These are phyloP conservation scores for Bombyx huttoni DNA, from an alignment of 2,888 invertebrate species.

Conservation along the genomic window DNA sequence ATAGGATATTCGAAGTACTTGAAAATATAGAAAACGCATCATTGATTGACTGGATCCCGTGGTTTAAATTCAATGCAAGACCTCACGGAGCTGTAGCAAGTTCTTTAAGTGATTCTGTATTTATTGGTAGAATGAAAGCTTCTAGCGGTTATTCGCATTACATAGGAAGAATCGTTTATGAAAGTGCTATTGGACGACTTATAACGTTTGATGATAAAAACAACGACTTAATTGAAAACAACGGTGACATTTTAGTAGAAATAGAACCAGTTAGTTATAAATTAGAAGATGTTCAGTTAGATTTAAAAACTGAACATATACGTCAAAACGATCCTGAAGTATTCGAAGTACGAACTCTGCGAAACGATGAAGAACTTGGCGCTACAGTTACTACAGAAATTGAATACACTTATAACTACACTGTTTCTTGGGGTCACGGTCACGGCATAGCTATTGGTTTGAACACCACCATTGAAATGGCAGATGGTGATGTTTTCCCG, in stretches of 20 bases:
- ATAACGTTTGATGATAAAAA: conserved; percentile 76
- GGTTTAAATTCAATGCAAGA: conserved; percentile 77
- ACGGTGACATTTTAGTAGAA: conserved; percentile 85
- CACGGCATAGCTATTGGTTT: conserved; percentile 81
- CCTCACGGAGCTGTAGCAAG: conserved; percentile 79
- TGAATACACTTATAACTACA: conserved; percentile 78
- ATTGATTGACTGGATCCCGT: conserved; percentile 81
- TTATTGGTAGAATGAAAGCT: conserved; percentile 49
- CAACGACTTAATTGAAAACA: conserved; percentile 67
- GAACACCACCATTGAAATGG: conserved; percentile 74
- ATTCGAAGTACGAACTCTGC: conserved; percentile 63
- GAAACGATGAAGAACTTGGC: conserved; percentile 69
- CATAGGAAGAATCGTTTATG: conserved; percentile 80
- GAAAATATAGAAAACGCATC: conserved; percentile 85
- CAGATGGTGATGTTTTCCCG: conserved; percentile 69
- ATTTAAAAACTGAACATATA: conserved; percentile 64
- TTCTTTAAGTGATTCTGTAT: conserved; percentile 43
- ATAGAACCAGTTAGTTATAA: conserved; percentile 85
- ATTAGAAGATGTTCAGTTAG: conserved; percentile 76
- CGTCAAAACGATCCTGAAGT: conserved; percentile 60
- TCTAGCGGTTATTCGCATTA: conserved; percentile 62
- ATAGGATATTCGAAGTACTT: conserved; percentile 78
- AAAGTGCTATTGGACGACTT: conserved; percentile 77
- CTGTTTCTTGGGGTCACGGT: conserved; percentile 84
- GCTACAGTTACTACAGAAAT: conserved; percentile 81